A percentile compares a stretch with the other conserved stretches of the same genome.
Conservation (phyloP, 2,888 invertebrate species). For the Malacosoma neustria region DNA sequence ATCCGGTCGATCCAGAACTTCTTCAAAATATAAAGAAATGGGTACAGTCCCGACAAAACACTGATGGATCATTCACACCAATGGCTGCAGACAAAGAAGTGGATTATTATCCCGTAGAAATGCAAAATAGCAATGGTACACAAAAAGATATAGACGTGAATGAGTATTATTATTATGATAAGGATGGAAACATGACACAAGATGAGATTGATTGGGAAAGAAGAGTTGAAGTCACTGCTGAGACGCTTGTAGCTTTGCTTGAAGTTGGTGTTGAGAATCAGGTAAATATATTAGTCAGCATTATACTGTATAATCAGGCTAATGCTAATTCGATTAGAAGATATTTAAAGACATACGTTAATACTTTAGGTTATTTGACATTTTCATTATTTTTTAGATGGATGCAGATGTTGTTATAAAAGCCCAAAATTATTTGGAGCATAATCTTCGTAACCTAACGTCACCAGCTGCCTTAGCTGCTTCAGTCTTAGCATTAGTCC, state of each 20-base stretch:
- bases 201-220: constrained; percentile 68
- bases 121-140: constrained; percentile 45
- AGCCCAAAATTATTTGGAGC: constrained; percentile 74
- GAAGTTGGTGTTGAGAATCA: constrained; percentile 77
- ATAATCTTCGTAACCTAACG: constrained; percentile 67
- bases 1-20: constrained; percentile 76
- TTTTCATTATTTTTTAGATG: constrained; percentile 30
- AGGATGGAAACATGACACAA: constrained; percentile 65
- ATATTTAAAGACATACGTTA: too few species aligned
- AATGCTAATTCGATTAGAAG: too few species aligned
- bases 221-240: constrained; percentile 76
- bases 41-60: constrained; percentile 75
- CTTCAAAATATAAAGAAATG: constrained; percentile 76
- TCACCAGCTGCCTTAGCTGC: constrained; percentile 77
- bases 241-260: constrained; percentile 75
- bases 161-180: constrained; percentile 67
- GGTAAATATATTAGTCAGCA: constrained; percentile 29
- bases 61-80: constrained; percentile 77
- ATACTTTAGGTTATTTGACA: neutral
- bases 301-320: too few species aligned
- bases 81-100: constrained; percentile 75
- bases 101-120: constrained; percentile 59
- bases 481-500: constrained; percentile 73
- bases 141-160: constrained; percentile 52
- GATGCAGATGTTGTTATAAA: constrained; percentile 70